Conservation (phyloP, 2,797 vertebrate species). For the Myripristis jacobus region DNA sequence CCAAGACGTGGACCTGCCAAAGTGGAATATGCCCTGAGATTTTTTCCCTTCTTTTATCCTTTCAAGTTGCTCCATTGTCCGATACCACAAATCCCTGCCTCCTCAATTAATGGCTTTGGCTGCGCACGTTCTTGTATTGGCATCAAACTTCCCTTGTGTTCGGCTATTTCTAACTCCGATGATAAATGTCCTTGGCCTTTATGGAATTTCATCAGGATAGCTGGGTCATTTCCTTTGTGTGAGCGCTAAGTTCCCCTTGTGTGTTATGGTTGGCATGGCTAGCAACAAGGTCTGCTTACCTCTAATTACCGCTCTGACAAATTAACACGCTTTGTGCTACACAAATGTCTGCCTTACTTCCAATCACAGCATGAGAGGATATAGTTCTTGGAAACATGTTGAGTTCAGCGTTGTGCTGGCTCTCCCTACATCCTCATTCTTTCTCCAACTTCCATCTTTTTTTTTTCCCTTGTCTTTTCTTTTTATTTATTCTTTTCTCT, state of each 20-base stretch:
- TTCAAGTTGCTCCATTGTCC: constrained; percentile 44
- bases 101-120: constrained; percentile 60
- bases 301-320: constrained; percentile 67
- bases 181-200: constrained; percentile 62
- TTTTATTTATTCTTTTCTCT: constrained; percentile 2
- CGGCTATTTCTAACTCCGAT: constrained; percentile 54
- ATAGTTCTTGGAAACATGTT: constrained; percentile 48
- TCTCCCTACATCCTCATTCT: not conserved
- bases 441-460: not conserved
- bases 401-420: constrained; percentile 27
- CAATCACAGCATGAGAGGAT: constrained; percentile 35
- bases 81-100: constrained; percentile 40
- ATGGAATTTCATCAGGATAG: constrained; percentile 56
- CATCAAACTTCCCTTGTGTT: constrained; percentile 45
- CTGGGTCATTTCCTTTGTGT: constrained; percentile 48
- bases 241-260: constrained; percentile 38
- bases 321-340: constrained; percentile 61
- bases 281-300: constrained; percentile 50
- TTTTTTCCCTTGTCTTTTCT: not conserved
- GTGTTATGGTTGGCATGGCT: constrained; percentile 61
- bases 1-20: constrained; percentile 56
- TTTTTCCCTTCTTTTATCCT: constrained; percentile 39
- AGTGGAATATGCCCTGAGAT: constrained; percentile 48
- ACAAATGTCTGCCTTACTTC: constrained; percentile 56
- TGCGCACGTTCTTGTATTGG: constrained; percentile 28